Evolutionary conservation across 2,888 invertebrate genomes (phyloP), one percentile per base, ranked within the genome.

Genomic region (Eupithecia pulchellata): DNA sequence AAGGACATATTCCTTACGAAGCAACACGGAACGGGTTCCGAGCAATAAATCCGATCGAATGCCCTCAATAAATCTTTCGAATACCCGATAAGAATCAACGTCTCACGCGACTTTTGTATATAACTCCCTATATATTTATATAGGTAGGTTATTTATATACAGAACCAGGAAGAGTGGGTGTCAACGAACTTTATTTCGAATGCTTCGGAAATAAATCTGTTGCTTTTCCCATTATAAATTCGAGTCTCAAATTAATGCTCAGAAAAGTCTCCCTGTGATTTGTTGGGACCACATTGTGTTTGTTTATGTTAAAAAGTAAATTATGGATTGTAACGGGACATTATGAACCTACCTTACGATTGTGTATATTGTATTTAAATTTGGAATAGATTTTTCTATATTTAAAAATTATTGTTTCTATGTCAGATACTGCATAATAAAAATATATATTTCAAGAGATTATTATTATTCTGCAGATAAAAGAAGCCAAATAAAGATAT

Each of bases 31-130:
- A 92, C 93, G 91, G 91, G 92, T 93, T 91, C 84, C 90, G 86
- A 88, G 82, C 90, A 84, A 92, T 93, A 93, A 93, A 93, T 92
- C 89, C 84, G 77, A 80, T 88, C 86, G 88, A 92, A 91, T 91
- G 91, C 90, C 84, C 84, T 82, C 81, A 87, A 93, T 94, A 94
- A 93, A 94, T 94, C 93, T 92, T 82, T 83, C 82, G 86, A 84
- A 86, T 87, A 89, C 91, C 76, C 92, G 94, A 94, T 94, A 93
- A 93, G 91, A 91, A 92, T 91, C 93, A 89, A 89, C 90, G 92
- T 90, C 91, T 92, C 92, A 91, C 91, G 92, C 91, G 88, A 93
- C 87, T 87, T 88, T 88, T 87, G 88, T 87, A 32, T 36, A 61
- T 32, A 27, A 29, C 29, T 47, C 42, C 27, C 29, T 29, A 29